Conservation (phyloP, 2,888 invertebrate genomes). For the Lepidocyrtoides sp. region DNA sequence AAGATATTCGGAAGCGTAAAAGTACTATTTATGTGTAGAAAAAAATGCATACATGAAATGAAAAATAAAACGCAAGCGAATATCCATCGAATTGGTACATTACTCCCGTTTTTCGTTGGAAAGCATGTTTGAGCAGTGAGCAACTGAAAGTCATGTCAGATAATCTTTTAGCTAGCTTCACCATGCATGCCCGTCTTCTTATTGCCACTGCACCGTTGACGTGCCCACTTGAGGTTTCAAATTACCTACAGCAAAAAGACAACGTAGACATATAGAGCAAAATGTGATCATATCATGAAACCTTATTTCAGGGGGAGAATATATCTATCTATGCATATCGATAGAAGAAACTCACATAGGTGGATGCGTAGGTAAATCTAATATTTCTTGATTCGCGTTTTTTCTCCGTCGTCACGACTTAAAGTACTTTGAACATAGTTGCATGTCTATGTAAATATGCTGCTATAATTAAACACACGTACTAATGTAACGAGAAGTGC, state of each 20-base stretch:
- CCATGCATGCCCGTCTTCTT: not conserved
- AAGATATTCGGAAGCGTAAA: not conserved
- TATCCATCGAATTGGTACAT: not conserved
- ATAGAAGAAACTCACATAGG: no score
- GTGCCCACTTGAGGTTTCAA: conserved; percentile 34
- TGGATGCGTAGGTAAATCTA: no score
- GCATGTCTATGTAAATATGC: no score
- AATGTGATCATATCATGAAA: not conserved
- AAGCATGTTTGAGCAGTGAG: not conserved
- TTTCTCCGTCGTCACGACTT: no score
- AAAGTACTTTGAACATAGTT: no score
- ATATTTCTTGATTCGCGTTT: no score
- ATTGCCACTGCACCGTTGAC: not conserved
- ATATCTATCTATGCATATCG: no score
- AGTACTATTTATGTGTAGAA: not conserved
- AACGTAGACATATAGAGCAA: not conserved
- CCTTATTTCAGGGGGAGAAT: no score
- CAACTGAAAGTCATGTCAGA: not conserved
- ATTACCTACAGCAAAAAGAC: conserved; percentile 19
- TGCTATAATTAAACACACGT: no score
- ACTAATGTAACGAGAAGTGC: no score
- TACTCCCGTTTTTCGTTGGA: not conserved
- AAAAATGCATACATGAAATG: not conserved
- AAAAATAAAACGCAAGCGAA: not conserved
- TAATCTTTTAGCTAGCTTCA: not conserved